Evolutionary conservation across 2,888 invertebrate genomes (phyloP), one percentile per base, ranked within the genome.

Genomic region (Macrophya alboannulata): DNA sequence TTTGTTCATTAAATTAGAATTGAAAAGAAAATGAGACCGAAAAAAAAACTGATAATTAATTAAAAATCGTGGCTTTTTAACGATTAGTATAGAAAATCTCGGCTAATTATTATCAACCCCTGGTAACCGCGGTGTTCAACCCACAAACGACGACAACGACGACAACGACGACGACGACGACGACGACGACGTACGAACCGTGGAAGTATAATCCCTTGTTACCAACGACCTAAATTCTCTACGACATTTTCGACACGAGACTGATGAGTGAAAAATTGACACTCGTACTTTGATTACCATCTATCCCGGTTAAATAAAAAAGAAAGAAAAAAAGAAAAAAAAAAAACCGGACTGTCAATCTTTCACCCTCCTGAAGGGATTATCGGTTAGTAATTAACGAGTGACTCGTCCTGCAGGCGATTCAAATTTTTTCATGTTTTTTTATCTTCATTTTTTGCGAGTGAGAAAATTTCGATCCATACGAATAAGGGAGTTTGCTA

Each of bases 341-440:
- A 25, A 68, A 68, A 68, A 68, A 25, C 31, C 31, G 31, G 12
- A 68, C 25, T 17, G 68, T 68, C 68, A 68, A 68, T 68, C 68
- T 68, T 37, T 31, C 25, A 68, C 68, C 68, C 68, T 68, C 31
- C 17, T 31, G 31, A 68, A 68, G 12, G 68, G 68, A 68, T 68
- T 68, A 68, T 68, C 68, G 68, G 25, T 21, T 68, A 68, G 31
- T 68, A 68, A 68, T 68, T 68, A 68, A 68, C 55, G 55, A 55
- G 55, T 55, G 55, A n/a, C 55, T 55, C 55, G 55, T 55, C n/a
- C n/a, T 8, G 1, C 31, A 31, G 6, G 6, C n/a, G 55, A 55
- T 55, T 55, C 55, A 55, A 55, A 55, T n/a, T 55, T 55, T n/a
- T 8, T n/a, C n/a, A 1, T 31, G 1, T 31, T 31, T 31, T 31